phyloP scores from a whole-genome alignment of 1,140 invertebrate species.

The Halotydeus destructor region DNA sequence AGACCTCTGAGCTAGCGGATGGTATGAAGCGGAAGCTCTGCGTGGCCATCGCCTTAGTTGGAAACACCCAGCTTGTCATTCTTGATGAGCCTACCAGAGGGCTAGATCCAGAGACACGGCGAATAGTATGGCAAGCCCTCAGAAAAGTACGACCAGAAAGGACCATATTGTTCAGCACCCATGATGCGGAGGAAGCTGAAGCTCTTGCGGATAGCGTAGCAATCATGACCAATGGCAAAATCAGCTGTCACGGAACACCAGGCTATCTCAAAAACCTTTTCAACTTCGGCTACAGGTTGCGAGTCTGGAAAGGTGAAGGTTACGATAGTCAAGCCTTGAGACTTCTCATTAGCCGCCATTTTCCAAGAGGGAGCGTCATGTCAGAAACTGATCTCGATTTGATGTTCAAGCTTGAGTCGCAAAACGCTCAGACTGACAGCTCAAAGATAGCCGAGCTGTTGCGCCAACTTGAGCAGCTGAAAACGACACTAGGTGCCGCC shows the following conservation, averaged over 20 bases:
- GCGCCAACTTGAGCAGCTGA: no score
- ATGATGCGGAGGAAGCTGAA: slow-evolving; percentile 97
- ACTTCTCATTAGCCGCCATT: no score
- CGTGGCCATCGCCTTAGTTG: slow-evolving; percentile 30
- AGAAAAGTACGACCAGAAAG: slow-evolving; percentile 20
- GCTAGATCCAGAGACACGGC: slow-evolving; percentile 34
- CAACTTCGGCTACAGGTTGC: slow-evolving; percentile 17
- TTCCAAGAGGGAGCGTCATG: no score
- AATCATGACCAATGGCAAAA: slow-evolving; percentile 58
- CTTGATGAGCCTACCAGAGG: slow-evolving; percentile 27
- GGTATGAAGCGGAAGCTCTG: slow-evolving; percentile 32
- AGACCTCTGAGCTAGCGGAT: slow-evolving; percentile 28
- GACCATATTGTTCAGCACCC: slow-evolving; percentile 79
- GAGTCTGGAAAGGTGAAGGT: no score
- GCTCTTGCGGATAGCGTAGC: slow-evolving; percentile 71
- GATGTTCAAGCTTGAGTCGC: no score
- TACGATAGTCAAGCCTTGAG: no score
- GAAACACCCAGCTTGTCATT: slow-evolving; percentile 26
- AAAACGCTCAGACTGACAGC: no score
- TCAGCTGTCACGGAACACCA: slow-evolving; percentile 47
- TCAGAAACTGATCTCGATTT: no score
- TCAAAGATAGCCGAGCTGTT: no score
- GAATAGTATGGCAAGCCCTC: slow-evolving; percentile 37
- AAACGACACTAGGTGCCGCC: no score
- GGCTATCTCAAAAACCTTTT: slow-evolving; percentile 10